A percentile compares a stretch with the other conserved stretches of the same genome.
Evolutionary conservation across 2,113 vertebrate genomes (phyloP).

Genomic region (Sylvilagus bachmani): DNA sequence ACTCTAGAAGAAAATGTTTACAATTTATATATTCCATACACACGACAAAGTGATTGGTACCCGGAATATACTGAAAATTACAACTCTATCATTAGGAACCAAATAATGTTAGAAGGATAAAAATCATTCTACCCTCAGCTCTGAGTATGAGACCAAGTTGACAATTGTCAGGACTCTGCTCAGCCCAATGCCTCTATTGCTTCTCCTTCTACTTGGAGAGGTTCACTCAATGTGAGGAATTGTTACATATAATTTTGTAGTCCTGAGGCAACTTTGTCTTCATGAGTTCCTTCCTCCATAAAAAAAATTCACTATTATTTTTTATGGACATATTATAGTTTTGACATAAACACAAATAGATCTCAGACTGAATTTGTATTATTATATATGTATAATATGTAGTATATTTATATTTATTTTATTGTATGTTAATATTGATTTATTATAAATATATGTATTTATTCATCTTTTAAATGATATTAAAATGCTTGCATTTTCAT

Average conservation of each 20-base stretch:
- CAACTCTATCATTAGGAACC: background rate
- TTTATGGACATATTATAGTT: background rate
- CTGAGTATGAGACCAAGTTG: background rate
- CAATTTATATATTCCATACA: background rate
- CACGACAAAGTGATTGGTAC: background rate
- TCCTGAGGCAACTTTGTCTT: background rate
- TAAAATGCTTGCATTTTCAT: background rate
- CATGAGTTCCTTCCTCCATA: background rate
- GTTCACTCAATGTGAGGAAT: background rate
- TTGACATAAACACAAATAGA: background rate
- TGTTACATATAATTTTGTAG: background rate
- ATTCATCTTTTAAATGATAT: conserved; percentile 15
- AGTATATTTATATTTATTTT: background rate
- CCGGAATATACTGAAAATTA: background rate
- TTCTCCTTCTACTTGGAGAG: background rate
- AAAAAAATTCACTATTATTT: background rate
- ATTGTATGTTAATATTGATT: background rate
- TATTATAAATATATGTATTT: background rate
- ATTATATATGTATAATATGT: too few relatives aligned
- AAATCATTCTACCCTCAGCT: background rate
- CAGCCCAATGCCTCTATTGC: background rate
- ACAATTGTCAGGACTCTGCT: background rate
- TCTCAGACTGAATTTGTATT: background rate
- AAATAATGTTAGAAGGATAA: background rate
- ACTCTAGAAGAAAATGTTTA: background rate